phyloP scores from a whole-genome alignment of 2,888 invertebrate species.

The Oligia latruncula region DNA sequence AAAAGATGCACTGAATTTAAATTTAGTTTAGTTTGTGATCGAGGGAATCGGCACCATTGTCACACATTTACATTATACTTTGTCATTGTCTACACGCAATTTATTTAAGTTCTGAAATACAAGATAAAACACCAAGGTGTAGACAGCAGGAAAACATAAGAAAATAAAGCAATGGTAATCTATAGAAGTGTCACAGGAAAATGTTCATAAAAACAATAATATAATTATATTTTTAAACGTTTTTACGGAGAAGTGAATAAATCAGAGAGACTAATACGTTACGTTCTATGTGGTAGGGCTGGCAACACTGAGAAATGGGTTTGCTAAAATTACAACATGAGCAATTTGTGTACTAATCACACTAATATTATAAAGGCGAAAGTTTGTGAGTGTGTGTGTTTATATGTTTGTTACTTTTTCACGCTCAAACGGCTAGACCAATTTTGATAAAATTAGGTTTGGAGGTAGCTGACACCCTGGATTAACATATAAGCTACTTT shows the following conservation, averaged over 20 bases:
- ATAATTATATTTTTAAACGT: slow-evolving; percentile 54
- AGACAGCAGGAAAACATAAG: slow-evolving; percentile 40
- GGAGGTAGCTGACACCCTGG: no score
- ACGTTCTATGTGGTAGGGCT: slow-evolving; percentile 33
- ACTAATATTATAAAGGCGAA: no score
- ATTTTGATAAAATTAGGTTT: no score
- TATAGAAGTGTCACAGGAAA: slow-evolving; percentile 43
- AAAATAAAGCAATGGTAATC: slow-evolving; percentile 15
- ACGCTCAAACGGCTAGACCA: no score
- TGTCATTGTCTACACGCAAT: neutral
- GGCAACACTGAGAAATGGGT: neutral
- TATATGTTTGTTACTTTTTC: no score
- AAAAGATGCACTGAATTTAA: no score
- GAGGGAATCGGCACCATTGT: no score
- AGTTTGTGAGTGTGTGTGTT: no score
- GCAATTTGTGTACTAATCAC: neutral
- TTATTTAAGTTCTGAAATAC: slow-evolving; percentile 16
- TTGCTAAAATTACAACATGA: neutral
- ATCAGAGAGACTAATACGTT: slow-evolving; percentile 51
- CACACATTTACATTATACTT: no score
- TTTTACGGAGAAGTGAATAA: slow-evolving; percentile 40
- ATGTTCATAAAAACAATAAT: slow-evolving; percentile 60
- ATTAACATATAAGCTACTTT: no score
- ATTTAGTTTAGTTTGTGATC: no score
- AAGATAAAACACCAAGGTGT: slow-evolving; percentile 23